Evolutionary conservation across 1,140 invertebrate genomes (phyloP).

Genomic region (Trichonephila clavata): DNA sequence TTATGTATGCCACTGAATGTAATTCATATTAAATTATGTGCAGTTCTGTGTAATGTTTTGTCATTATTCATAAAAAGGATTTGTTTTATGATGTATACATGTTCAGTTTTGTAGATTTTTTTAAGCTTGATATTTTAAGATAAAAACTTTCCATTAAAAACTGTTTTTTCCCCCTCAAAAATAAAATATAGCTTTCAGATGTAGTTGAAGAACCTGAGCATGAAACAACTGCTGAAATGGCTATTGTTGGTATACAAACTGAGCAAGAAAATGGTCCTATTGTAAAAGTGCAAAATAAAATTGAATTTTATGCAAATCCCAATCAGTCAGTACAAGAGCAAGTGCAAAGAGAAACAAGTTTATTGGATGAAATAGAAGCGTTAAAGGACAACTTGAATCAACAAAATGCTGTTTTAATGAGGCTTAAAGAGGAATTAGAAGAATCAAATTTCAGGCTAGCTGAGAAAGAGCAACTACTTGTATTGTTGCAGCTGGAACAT

Average conservation of each 20-base stretch:
- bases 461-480: slow-evolving; percentile 65
- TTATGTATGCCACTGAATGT: no score
- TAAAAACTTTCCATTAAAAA: no score
- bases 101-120: no score
- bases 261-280: neutral
- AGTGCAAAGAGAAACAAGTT: slow-evolving; percentile 60
- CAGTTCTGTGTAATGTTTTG: no score
- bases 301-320: neutral
- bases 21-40: no score
- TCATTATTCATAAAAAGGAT: no score
- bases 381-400: slow-evolving; percentile 73
- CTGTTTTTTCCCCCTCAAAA: neutral
- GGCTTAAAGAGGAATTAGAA: slow-evolving; percentile 74
- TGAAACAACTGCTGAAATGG: neutral
- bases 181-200: slow-evolving; percentile 33
- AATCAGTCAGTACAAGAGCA: slow-evolving; percentile 48
- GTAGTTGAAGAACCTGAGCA: neutral
- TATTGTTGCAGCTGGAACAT: slow-evolving; percentile 28
- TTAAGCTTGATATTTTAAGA: no score
- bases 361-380: slow-evolving; percentile 72
- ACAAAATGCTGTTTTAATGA: slow-evolving; percentile 73
- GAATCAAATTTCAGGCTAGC: slow-evolving; percentile 53
- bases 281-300: neutral
- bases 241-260: neutral
- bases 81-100: no score